Percentiles rank a stretch among this genome's conserved stretches.
Conservation (phyloP, 2,797 vertebrate genomes). For the Chaenodraco wilsoni region DNA sequence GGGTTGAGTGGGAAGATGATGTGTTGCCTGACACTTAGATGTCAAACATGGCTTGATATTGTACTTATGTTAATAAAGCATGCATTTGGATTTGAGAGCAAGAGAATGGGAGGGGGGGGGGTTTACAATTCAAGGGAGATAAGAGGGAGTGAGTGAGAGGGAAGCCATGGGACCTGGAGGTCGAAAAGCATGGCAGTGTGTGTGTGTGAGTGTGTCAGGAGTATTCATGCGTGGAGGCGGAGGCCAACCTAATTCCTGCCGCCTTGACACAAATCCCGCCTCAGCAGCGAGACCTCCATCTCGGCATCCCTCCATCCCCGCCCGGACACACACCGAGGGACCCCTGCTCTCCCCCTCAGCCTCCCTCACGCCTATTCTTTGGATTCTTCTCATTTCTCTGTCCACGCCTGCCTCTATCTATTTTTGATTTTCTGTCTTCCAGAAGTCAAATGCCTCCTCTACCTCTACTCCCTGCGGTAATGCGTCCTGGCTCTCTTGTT, state of each 20-base stretch:
- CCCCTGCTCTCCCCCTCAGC: no score
- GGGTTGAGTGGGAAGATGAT: background rate
- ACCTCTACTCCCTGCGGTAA: background rate
- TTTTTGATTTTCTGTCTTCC: background rate
- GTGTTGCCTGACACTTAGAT: background rate
- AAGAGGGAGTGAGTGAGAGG: conserved; percentile 10
- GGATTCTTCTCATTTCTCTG: background rate
- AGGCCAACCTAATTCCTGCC: conserved; percentile 72
- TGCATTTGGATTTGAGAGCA: background rate
- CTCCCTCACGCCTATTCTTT: background rate
- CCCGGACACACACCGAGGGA: background rate
- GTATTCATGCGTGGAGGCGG: conserved; percentile 68
- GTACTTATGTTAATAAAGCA: background rate
- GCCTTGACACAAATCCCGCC: conserved; percentile 65
- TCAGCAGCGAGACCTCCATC: conserved; percentile 36
- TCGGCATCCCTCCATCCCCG: conserved; percentile 22
- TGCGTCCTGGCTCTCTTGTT: background rate
- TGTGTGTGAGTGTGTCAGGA: conserved; percentile 74
- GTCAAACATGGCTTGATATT: background rate
- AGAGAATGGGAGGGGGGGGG: background rate
- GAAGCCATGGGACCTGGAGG: conserved; percentile 34
- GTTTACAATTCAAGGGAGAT: background rate
- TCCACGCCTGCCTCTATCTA: background rate
- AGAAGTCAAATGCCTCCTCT: background rate
- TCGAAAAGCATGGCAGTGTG: conserved; percentile 29